phyloP scores from a whole-genome alignment of 2,113 vertebrate species.

The Furnarius figulus region DNA sequence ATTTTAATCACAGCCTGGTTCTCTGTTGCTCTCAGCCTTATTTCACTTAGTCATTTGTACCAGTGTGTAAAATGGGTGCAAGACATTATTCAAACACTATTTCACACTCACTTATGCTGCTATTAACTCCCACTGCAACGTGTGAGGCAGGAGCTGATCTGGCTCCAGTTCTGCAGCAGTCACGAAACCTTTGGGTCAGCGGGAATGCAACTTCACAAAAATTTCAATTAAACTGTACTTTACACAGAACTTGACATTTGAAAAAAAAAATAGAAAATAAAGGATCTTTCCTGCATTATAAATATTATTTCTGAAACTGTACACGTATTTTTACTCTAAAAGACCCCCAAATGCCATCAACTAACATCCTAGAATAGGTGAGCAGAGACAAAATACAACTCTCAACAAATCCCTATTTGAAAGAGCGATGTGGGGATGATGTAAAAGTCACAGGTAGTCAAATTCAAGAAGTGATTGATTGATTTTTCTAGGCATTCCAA shows the following conservation, averaged over 20 bases:
- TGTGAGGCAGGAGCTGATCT: not conserved
- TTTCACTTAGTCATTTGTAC: slow-evolving; percentile 2
- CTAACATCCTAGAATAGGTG: not conserved
- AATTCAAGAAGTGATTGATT: not conserved
- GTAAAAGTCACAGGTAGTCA: not conserved
- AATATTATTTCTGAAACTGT: not conserved
- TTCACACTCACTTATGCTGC: not conserved
- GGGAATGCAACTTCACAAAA: not conserved
- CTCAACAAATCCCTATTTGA: not conserved
- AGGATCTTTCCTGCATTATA: not conserved
- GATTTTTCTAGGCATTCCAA: not conserved
- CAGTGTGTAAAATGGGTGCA: not conserved
- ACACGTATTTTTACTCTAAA: not conserved
- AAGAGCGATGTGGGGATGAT: not conserved
- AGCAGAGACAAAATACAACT: not conserved
- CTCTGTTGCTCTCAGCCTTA: not conserved
- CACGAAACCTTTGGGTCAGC: not conserved
- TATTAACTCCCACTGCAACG: not conserved
- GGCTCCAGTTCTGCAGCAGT: not conserved
- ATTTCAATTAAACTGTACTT: not conserved
- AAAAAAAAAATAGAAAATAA: not conserved
- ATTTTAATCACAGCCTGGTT: slow-evolving; percentile 38
- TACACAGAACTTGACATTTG: not conserved
- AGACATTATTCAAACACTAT: not conserved
- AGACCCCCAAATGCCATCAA: not conserved